Percentiles rank a stretch among this genome's conserved stretches.
These are phyloP conservation scores for Ptilonorhynchus violaceus DNA, from an alignment of 2,113 vertebrate species.

Conservation along the genomic window DNA sequence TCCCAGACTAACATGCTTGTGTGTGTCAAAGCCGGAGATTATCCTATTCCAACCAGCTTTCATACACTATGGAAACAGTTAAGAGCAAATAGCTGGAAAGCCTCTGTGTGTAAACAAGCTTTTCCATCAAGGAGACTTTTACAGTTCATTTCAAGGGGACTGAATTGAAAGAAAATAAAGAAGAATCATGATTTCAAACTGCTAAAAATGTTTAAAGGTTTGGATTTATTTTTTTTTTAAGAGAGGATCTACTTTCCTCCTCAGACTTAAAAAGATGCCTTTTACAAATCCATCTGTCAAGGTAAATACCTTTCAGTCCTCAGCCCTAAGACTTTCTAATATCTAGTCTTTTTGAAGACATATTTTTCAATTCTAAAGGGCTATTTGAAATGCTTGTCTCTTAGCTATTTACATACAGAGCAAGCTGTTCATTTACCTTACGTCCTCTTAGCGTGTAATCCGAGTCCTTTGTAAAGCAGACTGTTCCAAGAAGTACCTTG, in stretches of 20 bases:
- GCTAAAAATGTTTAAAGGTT: neutral
- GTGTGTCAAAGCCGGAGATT: conserved; percentile 38
- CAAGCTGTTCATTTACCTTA: conserved; percentile 32
- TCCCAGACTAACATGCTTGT: neutral
- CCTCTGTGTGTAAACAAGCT: neutral
- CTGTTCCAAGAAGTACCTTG: neutral
- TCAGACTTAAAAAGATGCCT: neutral
- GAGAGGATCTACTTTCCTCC: neutral
- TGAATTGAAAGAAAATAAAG: neutral
- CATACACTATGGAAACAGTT: neutral
- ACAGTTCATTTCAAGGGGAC: neutral
- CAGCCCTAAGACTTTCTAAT: neutral
- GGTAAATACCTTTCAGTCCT: neutral
- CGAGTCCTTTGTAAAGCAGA: neutral
- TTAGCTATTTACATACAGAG: conserved; percentile 25
- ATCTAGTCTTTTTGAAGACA: neutral
- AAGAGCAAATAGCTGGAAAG: conserved; percentile 33
- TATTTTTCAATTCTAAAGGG: neutral
- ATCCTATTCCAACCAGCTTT: conserved; percentile 21
- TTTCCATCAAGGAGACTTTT: conserved; percentile 1
- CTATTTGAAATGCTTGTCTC: neutral
- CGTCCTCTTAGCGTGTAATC: neutral
- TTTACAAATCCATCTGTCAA: neutral
- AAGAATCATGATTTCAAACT: neutral
- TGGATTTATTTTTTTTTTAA: neutral